A percentile compares a stretch with the other conserved stretches of the same genome.
Evolutionary conservation across 2,888 invertebrate species (phyloP).

Genomic region (Dynastes grantii): DNA sequence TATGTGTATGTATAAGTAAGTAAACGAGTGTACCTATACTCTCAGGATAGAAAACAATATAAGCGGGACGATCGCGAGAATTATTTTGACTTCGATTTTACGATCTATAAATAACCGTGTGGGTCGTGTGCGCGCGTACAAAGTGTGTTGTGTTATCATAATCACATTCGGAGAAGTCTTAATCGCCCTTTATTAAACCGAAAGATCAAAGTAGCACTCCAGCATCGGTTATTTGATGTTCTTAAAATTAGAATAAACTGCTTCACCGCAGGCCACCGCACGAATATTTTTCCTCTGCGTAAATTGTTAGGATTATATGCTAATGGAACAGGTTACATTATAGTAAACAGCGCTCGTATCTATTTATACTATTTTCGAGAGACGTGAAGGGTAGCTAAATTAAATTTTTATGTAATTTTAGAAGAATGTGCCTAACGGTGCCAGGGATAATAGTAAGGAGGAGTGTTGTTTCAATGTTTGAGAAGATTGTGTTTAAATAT

Average conservation of each 20-base stretch:
- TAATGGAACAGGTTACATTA: constrained; percentile 40
- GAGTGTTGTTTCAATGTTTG: neutral
- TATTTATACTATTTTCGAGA: neutral
- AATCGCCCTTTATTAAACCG: constrained; percentile 43
- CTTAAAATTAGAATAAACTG: constrained; percentile 47
- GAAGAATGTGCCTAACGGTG: constrained; percentile 18
- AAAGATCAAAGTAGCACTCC: constrained; percentile 46
- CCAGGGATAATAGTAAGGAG: constrained; percentile 4
- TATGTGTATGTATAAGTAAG: neutral
- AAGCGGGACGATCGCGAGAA: constrained; percentile 17
- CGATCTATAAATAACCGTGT: constrained; percentile 38
- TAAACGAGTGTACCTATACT: too few species aligned
- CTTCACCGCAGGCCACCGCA: constrained; percentile 42
- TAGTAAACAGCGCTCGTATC: constrained; percentile 32
- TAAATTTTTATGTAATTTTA: constrained; percentile 33
- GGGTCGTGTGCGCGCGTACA: constrained; percentile 23
- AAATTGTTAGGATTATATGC: constrained; percentile 44
- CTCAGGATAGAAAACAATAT: constrained; percentile 22
- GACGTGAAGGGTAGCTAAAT: constrained; percentile 15
- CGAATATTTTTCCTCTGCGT: constrained; percentile 40
- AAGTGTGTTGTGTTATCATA: constrained; percentile 42
- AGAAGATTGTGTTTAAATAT: constrained; percentile 18
- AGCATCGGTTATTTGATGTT: constrained; percentile 42
- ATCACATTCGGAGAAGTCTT: constrained; percentile 46
- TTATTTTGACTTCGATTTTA: constrained; percentile 40